Evolutionary conservation across 2,797 vertebrate species (phyloP).

Genomic region (Carcharodon carcharias): DNA sequence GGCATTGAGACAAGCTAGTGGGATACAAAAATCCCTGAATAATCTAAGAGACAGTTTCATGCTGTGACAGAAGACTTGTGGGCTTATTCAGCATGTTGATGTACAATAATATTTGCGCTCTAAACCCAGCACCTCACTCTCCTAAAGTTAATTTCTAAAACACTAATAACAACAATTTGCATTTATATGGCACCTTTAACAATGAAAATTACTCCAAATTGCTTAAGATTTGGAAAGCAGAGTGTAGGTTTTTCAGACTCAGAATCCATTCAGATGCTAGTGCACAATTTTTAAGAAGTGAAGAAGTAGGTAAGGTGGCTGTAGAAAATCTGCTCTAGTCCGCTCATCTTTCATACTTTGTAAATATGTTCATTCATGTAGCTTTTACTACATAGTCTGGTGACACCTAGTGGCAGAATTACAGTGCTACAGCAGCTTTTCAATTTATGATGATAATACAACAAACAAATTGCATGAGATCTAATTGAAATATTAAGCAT

Average conservation of each 20-base stretch:
- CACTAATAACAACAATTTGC: not conserved
- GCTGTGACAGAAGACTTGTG: not conserved
- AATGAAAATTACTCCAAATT: not conserved
- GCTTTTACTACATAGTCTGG: not conserved
- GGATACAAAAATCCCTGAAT: not conserved
- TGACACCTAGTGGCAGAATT: not conserved
- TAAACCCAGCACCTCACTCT: not conserved
- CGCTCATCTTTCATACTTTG: not conserved
- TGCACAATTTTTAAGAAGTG: not conserved
- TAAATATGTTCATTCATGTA: not conserved
- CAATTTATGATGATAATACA: not conserved
- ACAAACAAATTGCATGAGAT: not conserved
- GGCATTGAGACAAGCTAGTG: not conserved
- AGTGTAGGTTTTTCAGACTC: not conserved
- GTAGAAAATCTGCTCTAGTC: not conserved
- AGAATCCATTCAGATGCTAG: not conserved
- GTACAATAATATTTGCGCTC: not conserved
- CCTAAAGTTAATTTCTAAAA: not conserved
- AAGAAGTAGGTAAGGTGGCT: too few species aligned
- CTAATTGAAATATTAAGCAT: not conserved
- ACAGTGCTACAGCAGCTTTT: not conserved
- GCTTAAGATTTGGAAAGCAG: not conserved
- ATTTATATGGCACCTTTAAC: not conserved
- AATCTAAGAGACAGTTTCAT: not conserved
- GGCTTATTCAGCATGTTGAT: not conserved